Evolutionary conservation across 2,888 invertebrate genomes (phyloP), one percentile per base, ranked within the genome.

Genomic region (Tridacna gigas): DNA sequence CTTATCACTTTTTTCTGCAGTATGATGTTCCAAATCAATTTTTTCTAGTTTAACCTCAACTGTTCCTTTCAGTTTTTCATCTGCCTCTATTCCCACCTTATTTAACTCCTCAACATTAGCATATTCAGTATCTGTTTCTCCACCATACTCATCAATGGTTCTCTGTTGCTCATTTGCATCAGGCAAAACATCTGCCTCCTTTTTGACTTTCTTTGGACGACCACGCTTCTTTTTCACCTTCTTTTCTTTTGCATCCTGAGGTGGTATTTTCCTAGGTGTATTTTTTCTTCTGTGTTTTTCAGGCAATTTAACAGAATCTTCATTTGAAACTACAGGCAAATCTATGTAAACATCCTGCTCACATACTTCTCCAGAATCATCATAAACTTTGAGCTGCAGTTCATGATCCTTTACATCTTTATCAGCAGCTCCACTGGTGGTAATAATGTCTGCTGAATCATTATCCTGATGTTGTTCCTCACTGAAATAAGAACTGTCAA

Each of bases 231-330:
- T 71, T 80, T 77, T 56, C 63, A 48, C 61, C 61, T 60, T 78
- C 63, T 51, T 45, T 73, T 56, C 18, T 48, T 18, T 66, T 28
- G 66, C 63, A 65, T 56, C 67, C 28, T 48, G 74, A 3, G 47
- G 60, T 63, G 65, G 73, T 74, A 77, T 48, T 78, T 83, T 83
- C 74, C 82, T 73, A 25, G 76, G 74, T 28, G 28, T 77, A 51
- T 71, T 77, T 80, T 85, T 85, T 48, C 82, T 77, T 74, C 82
- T 77, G 60, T 82, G 74, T 48, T 77, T 86, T 25, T 25, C 51
- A 71, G 20, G 69, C 13, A 25, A 26, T 12, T 22, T 74, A 0
- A n/a, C 56, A 74, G 20, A 15, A n/a, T 45, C 37, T 69, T 28
- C 45, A 13, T 69, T 26, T 13, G 22, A 3, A 18, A 15, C 22